Evolutionary conservation across 2,797 vertebrate genomes (phyloP).

Genomic region (Channallabes apus): DNA sequence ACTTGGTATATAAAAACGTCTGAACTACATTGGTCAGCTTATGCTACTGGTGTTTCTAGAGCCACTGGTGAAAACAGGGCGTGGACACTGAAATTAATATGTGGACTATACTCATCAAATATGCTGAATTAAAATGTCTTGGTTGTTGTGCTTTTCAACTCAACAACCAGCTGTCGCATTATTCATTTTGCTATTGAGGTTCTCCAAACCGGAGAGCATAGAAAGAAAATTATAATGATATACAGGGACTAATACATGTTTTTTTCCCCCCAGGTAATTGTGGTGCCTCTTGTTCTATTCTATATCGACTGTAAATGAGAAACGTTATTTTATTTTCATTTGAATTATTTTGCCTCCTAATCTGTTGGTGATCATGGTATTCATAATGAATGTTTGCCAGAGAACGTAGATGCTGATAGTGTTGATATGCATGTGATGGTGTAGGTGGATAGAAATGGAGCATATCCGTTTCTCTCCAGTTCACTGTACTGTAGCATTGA

Average conservation of each 20-base stretch:
- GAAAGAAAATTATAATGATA: conserved; percentile 41
- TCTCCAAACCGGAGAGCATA: conserved; percentile 58
- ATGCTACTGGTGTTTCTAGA: too few species aligned
- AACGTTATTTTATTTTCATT: too few species aligned
- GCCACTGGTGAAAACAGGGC: too few species aligned
- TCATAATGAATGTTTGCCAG: conserved; percentile 22
- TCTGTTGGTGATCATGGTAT: conserved; percentile 46
- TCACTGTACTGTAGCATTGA: not conserved
- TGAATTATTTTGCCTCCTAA: conserved; percentile 9
- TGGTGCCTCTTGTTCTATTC: conserved; percentile 56
- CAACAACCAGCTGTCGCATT: conserved; percentile 75
- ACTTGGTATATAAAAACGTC: too few species aligned
- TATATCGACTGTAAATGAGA: conserved; percentile 17
- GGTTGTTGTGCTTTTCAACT: conserved; percentile 60
- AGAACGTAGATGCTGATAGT: not conserved
- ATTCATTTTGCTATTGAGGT: conserved; percentile 77
- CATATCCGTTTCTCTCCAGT: too few species aligned
- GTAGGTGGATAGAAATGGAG: conserved; percentile 5
- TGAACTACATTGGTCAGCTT: too few species aligned
- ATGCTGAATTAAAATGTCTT: conserved; percentile 34
- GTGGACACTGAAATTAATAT: too few species aligned
- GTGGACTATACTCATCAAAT: too few species aligned
- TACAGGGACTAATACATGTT: not conserved
- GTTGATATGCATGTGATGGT: not conserved
- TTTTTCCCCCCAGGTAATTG: not conserved